phyloP scores from a whole-genome alignment of 2,113 vertebrate genomes.

The Pluvianellus socialis region DNA sequence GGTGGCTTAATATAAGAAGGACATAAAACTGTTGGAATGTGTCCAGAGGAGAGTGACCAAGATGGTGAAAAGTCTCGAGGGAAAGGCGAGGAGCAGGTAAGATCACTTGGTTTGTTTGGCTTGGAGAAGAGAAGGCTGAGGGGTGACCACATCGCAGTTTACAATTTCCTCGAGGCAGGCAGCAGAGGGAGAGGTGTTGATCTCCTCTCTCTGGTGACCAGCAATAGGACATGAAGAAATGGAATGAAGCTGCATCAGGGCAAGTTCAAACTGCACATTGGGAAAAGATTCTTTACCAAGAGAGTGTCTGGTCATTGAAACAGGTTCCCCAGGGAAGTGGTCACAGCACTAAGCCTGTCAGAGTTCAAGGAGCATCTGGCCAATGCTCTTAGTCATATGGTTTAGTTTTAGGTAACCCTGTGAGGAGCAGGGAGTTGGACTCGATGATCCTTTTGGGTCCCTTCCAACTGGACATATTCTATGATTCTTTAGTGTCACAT shows the following conservation, averaged over 20 bases:
- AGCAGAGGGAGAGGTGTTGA: neutral
- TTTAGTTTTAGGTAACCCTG: neutral
- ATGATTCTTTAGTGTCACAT: neutral
- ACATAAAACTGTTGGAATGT: neutral
- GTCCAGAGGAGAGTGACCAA: neutral
- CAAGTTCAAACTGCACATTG: neutral
- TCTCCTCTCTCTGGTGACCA: neutral
- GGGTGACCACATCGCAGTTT: neutral
- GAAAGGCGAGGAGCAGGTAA: neutral
- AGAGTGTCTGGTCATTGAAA: neutral
- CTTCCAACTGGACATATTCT: neutral
- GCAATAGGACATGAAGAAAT: neutral
- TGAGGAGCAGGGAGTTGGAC: neutral
- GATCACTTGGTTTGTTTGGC: neutral
- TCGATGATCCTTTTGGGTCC: neutral
- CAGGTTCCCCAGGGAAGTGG: neutral
- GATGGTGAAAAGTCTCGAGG: neutral
- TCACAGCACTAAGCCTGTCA: neutral
- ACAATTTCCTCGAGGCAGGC: neutral
- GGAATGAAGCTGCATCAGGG: neutral
- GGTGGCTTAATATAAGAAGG: neutral
- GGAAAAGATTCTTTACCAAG: neutral
- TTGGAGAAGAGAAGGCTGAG: neutral
- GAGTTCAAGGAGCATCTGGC: neutral
- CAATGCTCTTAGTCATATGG: rapidly evolving